Evolutionary conservation across 2,113 vertebrate species (phyloP), one percentile per base, ranked within the genome.

Genomic region (Syngnathus floridae): DNA sequence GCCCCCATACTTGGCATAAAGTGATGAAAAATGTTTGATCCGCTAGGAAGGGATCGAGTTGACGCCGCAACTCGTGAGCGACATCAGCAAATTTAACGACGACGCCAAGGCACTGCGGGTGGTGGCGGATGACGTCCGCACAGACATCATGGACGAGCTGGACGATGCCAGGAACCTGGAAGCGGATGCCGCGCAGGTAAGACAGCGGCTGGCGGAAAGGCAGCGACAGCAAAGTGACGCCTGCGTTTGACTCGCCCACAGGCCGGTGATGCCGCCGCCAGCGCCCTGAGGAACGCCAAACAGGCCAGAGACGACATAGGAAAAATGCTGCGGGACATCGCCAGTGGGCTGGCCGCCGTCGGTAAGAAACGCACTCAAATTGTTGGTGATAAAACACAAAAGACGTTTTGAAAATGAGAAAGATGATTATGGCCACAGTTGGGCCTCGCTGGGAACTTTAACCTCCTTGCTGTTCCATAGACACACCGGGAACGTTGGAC

Each of bases 291-390:
- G 14, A 81, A 89, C 7, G 91, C 92, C 66, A 74, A 49, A 26
- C 67, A 9, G 31, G 87, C 90, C 37, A 76, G 75, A 1, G 74
- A 78, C 7, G 82, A 79, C 0, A 89, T 96, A 55, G 86, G 85
- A 69, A 75, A 86, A 36, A 90, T 82, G 0, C 70, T 97, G 41
- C 22, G 22, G 0, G 54, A 77, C 4, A 62, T 98, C 82, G 89
- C 87, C 49, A 48, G 76, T 21, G 77, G 96, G 75, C 87, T 97
- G 6, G 82, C 4, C 0, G 80, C 88, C 14, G 82, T 93, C 64
- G 89, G 96, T 98, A 88, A 69, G 84, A 38, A 26, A 17, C 26
- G 14, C 21, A 31, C 26, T 31, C 26, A 31, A 31, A 31, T 3
- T 31, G 26, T 31, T 31, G 26, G 26, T 3, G 26, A 31, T 31